These are phyloP conservation scores for Ceratina australensis DNA, from an alignment of 1,140 invertebrate species.

Conservation along the genomic window DNA sequence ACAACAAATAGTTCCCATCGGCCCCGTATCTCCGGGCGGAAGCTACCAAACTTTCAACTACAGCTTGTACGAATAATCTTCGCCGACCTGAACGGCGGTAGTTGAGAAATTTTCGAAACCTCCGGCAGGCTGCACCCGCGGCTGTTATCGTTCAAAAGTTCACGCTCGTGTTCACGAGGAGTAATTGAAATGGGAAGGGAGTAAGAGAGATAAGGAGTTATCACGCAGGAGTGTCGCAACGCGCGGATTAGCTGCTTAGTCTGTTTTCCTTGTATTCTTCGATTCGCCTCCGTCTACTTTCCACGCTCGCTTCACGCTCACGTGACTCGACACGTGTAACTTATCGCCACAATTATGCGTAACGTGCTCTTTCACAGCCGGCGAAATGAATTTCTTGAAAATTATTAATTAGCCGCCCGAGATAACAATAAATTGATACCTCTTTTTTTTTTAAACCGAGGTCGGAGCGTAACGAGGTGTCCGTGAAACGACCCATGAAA, in stretches of 20 bases:
- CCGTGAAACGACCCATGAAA: background rate
- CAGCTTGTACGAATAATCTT: background rate
- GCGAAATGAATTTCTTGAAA: background rate
- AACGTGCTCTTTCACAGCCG: background rate
- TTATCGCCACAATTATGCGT: background rate
- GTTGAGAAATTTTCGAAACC: background rate
- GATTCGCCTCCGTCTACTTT: background rate
- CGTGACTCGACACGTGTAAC: background rate
- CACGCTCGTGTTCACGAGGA: no score
- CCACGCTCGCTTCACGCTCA: background rate
- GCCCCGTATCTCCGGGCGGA: background rate
- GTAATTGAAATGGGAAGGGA: constrained; percentile 14
- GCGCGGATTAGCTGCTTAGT: constrained; percentile 1
- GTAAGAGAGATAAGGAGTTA: constrained; percentile 38
- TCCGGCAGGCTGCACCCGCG: background rate
- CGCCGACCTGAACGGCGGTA: background rate
- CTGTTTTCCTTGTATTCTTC: constrained; percentile 34
- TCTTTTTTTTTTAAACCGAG: constrained; percentile 4
- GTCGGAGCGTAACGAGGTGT: background rate
- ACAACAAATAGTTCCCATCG: background rate
- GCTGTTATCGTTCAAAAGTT: no score
- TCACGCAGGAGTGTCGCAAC: constrained; percentile 44
- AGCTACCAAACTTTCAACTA: background rate
- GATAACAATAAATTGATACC: background rate
- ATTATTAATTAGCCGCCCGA: background rate